These are phyloP conservation scores for Drosophila trichaetosa DNA, from an alignment of 2,888 invertebrate species.

Conservation along the genomic window DNA sequence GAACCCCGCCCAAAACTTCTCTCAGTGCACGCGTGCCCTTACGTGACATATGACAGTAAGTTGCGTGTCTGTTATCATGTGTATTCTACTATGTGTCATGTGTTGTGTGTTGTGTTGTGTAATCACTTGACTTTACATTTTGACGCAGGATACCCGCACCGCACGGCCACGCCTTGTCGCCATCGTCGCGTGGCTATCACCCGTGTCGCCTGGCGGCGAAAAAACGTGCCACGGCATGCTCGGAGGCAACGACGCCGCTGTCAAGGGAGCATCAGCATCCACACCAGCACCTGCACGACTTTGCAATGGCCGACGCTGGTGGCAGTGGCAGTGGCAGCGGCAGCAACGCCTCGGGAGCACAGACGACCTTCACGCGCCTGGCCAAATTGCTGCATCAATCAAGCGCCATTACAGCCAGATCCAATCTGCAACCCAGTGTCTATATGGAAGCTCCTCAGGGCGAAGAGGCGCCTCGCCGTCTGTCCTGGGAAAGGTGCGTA, in stretches of 20 bases:
- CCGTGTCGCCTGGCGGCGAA: constrained; percentile 84
- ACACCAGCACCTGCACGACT: constrained; percentile 50
- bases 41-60: constrained; percentile 49
- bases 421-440: constrained; percentile 70
- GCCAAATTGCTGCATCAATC: constrained; percentile 83
- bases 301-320: constrained; percentile 49
- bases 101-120: constrained; percentile 31
- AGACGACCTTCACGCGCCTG: constrained; percentile 77
- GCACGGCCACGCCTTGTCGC: constrained; percentile 86
- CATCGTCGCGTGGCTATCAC: constrained; percentile 86
- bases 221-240: constrained; percentile 74
- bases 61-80: constrained; percentile 1
- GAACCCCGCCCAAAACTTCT: background rate
- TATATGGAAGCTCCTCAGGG: constrained; percentile 63
- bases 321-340: constrained; percentile 6
- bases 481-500: constrained; percentile 87
- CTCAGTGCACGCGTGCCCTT: constrained; percentile 24
- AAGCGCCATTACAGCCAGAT: constrained; percentile 66
- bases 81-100: background rate
- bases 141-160: constrained; percentile 86
- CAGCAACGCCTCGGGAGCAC: constrained; percentile 37
- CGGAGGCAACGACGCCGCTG: constrained; percentile 65
- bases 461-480: constrained; percentile 86
- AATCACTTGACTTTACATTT: constrained; percentile 60
- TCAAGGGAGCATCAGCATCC: constrained; percentile 51